Base-by-base conservation (phyloP, 1,140 invertebrate species). In the Papilio polytes region DNA sequence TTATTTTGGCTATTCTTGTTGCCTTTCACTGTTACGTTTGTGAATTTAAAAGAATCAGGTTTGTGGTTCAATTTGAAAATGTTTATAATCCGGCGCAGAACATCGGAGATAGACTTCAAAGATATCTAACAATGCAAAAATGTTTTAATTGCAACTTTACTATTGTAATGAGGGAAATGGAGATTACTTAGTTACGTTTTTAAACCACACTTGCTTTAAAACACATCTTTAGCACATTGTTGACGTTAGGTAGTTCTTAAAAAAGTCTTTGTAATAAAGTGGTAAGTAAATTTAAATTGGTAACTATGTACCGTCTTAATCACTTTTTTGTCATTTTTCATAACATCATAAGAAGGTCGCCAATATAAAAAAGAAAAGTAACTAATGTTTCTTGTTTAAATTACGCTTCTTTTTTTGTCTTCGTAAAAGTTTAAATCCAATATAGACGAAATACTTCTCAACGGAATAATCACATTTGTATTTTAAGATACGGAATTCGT, bases 71-170 rank as follows among this genome's bases (percentile, higher is more conserved):
- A 70, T 70, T 31, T 31, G 13, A 70, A 31, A 31, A 31, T 70
- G 22, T 15, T 26, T 70, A 70, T 31, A 70, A 70, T 70, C 63
- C 63, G 22, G 63, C 26, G 63, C 3, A 70, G 63, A 70, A 70
- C 63, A 15, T 70, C 63, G 22, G 63, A 70, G 63, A 31, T 70
- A 36, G 22, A 70, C 63, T 31, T 36, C 26, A 70, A 70, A 70
- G 22, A 36, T 70, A 70, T 70, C 63, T 70, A 70, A 36, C 63
- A 70, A 36, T 70, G 26, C 63, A 70, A 70, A 70, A 66, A 66
- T 22, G 2, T 63, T 63, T 63, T 63, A 22, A 63, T 9, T 59
- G n/a, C 56, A 63, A 63, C 3, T 20, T 56, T 56, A 9, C 20
- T 63, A 63, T 63, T 63, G n/a, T 10, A 13, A 26, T 26, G 20